These are phyloP conservation scores for Natator depressus DNA, from an alignment of 2,113 vertebrate species.

Conservation along the genomic window DNA sequence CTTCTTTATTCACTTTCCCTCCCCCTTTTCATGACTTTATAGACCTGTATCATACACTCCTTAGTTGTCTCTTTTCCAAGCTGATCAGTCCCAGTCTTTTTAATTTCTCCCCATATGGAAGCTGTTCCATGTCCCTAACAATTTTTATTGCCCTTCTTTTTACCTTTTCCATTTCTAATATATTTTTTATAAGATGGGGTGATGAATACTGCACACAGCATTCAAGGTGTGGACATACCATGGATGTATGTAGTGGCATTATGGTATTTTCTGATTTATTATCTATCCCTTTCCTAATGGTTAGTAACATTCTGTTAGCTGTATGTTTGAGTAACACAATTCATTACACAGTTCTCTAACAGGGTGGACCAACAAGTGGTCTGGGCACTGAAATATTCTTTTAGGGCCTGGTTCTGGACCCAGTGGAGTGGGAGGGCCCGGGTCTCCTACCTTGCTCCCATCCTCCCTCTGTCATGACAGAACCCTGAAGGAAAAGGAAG, in stretches of 20 bases:
- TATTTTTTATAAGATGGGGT: too few relatives aligned
- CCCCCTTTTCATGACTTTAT: background rate
- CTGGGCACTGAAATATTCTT: background rate
- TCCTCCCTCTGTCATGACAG: too few relatives aligned
- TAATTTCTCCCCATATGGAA: background rate
- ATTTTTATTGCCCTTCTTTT: too few relatives aligned
- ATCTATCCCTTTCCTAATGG: background rate
- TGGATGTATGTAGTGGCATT: background rate
- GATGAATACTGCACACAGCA: too few relatives aligned
- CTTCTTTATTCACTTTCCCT: background rate
- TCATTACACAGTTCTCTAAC: background rate
- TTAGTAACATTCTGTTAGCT: background rate
- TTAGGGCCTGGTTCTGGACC: too few relatives aligned
- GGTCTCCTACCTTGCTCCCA: too few relatives aligned
- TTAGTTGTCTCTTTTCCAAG: background rate
- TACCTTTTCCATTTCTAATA: too few relatives aligned
- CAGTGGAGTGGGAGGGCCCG: too few relatives aligned
- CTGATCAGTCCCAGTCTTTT: background rate
- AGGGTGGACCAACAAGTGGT: background rate
- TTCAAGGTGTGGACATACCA: background rate
- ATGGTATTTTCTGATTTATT: background rate
- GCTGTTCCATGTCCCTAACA: background rate
- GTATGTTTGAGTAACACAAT: background rate
- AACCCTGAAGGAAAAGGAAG: too few relatives aligned
- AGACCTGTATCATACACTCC: background rate